Conservation (phyloP, 2,113 vertebrate genomes). For the Vireo altiloquus region DNA sequence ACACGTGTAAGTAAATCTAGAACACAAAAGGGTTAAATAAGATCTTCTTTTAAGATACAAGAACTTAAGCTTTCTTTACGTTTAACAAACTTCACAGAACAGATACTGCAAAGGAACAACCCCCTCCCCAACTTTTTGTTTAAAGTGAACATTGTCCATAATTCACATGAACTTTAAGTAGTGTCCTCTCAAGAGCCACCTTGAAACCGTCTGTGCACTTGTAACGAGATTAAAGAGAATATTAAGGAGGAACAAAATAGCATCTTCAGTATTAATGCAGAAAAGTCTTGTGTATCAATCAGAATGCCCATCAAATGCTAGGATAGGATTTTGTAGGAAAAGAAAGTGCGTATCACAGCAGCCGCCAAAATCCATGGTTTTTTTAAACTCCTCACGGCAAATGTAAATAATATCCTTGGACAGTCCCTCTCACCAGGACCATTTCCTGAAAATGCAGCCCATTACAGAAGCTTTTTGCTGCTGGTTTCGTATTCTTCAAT, state of each 20-base stretch:
- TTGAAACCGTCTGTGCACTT: constrained; percentile 54
- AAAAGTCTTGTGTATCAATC: constrained; percentile 36
- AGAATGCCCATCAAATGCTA: constrained; percentile 67
- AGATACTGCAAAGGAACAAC: constrained; percentile 81
- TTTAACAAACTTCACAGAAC: constrained; percentile 86
- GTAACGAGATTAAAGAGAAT: constrained; percentile 47
- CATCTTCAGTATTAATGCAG: constrained; percentile 64
- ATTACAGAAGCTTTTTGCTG: constrained; percentile 38
- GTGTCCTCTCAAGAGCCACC: constrained; percentile 60
- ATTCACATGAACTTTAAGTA: constrained; percentile 64
- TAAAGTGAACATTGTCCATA: constrained; percentile 62
- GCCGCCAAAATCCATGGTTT: neutral
- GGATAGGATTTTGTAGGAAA: constrained; percentile 47
- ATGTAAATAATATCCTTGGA: constrained; percentile 20
- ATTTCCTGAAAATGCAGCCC: constrained; percentile 41
- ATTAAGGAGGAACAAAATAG: constrained; percentile 54
- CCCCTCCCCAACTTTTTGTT: constrained; percentile 57
- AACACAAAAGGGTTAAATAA: constrained; percentile 96
- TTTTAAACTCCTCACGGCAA: constrained; percentile 11
- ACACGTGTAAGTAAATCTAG: constrained; percentile 92
- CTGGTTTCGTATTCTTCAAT: constrained; percentile 35
- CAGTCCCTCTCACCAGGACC: constrained; percentile 8
- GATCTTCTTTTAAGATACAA: constrained; percentile 89
- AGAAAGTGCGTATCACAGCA: constrained; percentile 67
- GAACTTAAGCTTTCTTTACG: constrained; percentile 86